Base-by-base conservation (phyloP, 2,888 invertebrate genomes). In the Panopea generosa region DNA sequence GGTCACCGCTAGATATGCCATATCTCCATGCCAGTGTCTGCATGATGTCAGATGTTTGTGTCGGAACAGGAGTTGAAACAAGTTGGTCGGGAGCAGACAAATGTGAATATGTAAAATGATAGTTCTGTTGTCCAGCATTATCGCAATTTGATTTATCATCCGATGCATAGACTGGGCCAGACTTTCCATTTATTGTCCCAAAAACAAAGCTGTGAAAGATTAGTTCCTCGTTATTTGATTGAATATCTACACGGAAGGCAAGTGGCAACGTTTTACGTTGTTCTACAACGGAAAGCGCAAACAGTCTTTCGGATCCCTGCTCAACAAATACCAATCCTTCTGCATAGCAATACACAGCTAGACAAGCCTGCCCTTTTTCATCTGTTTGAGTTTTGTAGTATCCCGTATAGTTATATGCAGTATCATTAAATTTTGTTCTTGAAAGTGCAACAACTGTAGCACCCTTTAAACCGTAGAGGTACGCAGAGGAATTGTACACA, bases 401-500 rank as follows among this genome's bases (percentile, higher is more conserved):
- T 43, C 53, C 53, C 0, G 60, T 50, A 45, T 29, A 27, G 29
- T 52, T 60, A 16, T 14, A 22, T 3, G 26, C 38, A n/a, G 60
- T 50, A 45, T 29, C 20, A 22, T 52, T 60, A 16, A 14, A 22
- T 3, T 27, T 24, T 2, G 49, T n/a, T n/a, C 45, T 9, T 0
- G 72, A 66, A 9, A 72, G 4, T 1, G 43, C 53, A 0, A 66
- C 66, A 1, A 72, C 72, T 0, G 22, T 59, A 14, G 72, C 72
- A 24, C 43, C 45, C 16, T 18, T 6, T 7, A 60, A 29, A 9
- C 60, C 60, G 22, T 59, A 40, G 0, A 20, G 26, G 7, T 53
- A 27, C 0, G 72, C 40, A 7, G 66, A 40, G 3, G 72, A 72
- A 27, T 72, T 66, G 33, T 66, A 53, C n/a, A 72, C 72, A n/a